Base-by-base conservation (phyloP, 37 sponge, comb jelly and placozoan species). In the Eunapius fragilis region DNA sequence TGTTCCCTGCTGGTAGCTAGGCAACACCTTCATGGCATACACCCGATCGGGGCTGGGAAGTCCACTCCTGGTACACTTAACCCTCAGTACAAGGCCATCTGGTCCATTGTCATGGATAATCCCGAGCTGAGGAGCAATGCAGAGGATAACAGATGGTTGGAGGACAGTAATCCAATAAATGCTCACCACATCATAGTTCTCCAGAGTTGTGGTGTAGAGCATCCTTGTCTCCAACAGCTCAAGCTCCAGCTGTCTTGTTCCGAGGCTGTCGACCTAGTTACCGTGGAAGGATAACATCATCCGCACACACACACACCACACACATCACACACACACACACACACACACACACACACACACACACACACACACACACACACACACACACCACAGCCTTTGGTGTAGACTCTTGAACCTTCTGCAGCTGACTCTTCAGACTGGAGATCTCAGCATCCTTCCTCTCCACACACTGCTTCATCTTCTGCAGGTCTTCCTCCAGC, bases 21-120 rank as follows among this genome's bases (percentile, higher is more conserved):
- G 75, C 47, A 95, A 76, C 2, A 88, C 87, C 80, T 95, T 95
- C 88, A 95, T 69, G 0, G 93, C 95, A 84, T 87, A 95, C 67
- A 85, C 68, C 45, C 83, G 83, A 38, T 72, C 75, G 12, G 79
- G 82, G n/a, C 80, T 38, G 24, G 93, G 87, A 4, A 92, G 34
- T 27, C 37, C 67, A 28, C 49, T 31, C 34, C 77, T 89, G 23
- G 35, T 80, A 70, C 92, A 95, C 38, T 80, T 67, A 7, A 73
- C 93, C 58, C 81, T 86, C 48, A 92, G 68, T 32, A 95, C 91
- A 38, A 89, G 73, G 34, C 88, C 88, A 26, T 90, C 88, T 35
- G 27, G 58, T 36, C 47, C 47, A 73, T 77, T 32, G 25, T 87
- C 80, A 70, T 77, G 34, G 28, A 94, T 85, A 25, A 85, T 24